Evolutionary conservation across 2,797 vertebrate genomes (phyloP).

Genomic region (Aphelocoma californica): DNA sequence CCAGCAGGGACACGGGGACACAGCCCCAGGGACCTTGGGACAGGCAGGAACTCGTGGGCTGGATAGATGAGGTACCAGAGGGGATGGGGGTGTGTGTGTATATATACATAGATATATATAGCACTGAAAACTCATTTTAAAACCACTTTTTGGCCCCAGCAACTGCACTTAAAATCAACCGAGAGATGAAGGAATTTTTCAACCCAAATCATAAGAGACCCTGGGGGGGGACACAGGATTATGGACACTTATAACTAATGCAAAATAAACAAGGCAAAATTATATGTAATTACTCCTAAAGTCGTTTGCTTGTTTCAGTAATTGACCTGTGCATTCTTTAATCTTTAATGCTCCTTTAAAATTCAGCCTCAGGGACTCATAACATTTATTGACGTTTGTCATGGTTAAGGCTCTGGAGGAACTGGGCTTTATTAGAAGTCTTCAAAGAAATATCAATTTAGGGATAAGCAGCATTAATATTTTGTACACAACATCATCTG

Average conservation of each 20-base stretch:
- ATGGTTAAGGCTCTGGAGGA: constrained; percentile 59
- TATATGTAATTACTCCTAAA: constrained; percentile 70
- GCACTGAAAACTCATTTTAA: neutral
- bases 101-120: fast-evolving
- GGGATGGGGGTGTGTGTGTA: fast-evolving
- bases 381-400: constrained; percentile 69
- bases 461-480: constrained; percentile 50
- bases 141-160: neutral
- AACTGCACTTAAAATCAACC: neutral
- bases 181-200: constrained; percentile 60
- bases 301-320: constrained; percentile 68
- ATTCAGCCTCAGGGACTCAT: constrained; percentile 73
- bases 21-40: neutral
- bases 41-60: fast-evolving
- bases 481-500: constrained; percentile 55
- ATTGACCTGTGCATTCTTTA: constrained; percentile 75
- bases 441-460: constrained; percentile 66
- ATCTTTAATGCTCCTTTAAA: constrained; percentile 74
- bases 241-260: constrained; percentile 70
- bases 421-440: constrained; percentile 69
- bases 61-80: neutral
- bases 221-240: constrained; percentile 48
- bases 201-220: constrained; percentile 56
- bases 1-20: neutral
- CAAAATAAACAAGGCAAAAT: constrained; percentile 75